Evolutionary conservation across 1,140 invertebrate genomes (phyloP), one percentile per base, ranked within the genome.

Genomic region (Chionoecetes opilio): DNA sequence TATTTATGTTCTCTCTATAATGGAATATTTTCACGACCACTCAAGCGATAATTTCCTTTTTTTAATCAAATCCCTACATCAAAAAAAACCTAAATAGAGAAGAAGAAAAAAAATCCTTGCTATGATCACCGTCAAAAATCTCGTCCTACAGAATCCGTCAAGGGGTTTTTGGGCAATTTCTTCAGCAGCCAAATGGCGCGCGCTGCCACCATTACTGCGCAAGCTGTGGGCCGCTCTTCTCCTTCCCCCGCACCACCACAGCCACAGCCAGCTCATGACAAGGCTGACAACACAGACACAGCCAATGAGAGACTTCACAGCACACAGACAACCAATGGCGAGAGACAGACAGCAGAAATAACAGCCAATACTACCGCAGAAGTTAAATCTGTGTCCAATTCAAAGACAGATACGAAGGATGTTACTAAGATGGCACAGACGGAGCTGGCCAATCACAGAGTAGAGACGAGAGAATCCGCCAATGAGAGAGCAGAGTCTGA

Each of bases 151-250:
- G 87, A 89, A 35, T 89, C 87, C n/a, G 87, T 89, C n/a, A 89
- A 38, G 34, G 87, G 87, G 38, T 89, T 89, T 35, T 89, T 89
- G 37, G 87, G 87, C 29, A 89, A 46, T 89, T 89, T 89, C 87
- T 75, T 75, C 63, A 75, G 21, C 63, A 75, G 63, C 21, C 63
- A 75, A 75, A 75, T 75, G 6, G 63, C 63, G 63, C 63, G 63
- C 21, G 63, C 63, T 26, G 63, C 63, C 0, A 75, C 63, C 63
- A 75, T 75, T n/a, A 75, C 63, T 8, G 63, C 63, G 63, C 63
- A 75, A 26, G 63, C 63, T 75, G 63, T 75, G 11, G 63, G 63
- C n/a, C 63, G 63, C 1, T 26, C 63, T n/a, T 17, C 63, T 1
- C 63, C 26, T 11, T 26, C 63, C n/a, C 21, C 63, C n/a, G 21